Evolutionary conservation across 1,140 invertebrate species (phyloP), one percentile per base, ranked within the genome.

Genomic region (Brachionus asplanchnoidis): DNA sequence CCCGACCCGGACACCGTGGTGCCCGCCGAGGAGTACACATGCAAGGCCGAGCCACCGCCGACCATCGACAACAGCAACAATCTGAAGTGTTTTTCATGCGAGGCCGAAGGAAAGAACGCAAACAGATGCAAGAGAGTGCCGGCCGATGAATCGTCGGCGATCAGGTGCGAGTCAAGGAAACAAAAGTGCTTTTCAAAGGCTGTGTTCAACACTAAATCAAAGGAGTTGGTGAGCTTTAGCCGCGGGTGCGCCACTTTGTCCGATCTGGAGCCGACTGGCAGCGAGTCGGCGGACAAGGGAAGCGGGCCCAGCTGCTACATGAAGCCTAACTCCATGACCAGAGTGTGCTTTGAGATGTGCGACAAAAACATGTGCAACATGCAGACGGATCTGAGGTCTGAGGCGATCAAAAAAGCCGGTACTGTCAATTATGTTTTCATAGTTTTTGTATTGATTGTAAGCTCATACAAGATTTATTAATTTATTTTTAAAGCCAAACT

Each of bases 181-280:
- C 53, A 82, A 82, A 82, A 82, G 28, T 82, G 79, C 53, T 82
- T 82, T 40, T 65, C 79, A 6, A 82, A 82, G 53, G 79, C 79
- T 3, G 40, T 82, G 9, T 82, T 65, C 23, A 82, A 65, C 42
- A 65, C 79, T 5, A 82, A 82, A 26, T 44, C 32, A 40, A 82
- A 82, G 12, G 53, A 68, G 60, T 14, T 82, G 14, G 79, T 82
- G 9, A 23, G 36, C 20, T 82, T 82, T 68, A 65, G 50, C 14
- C 20, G 79, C 32, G 79, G 79, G 12, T 82, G 79, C 40, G 79
- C 53, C 3, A 36, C 79, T 6, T 28, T 82, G 17, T 36, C 79
- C 2, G 79, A 82, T 14, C n/a, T 82, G 36, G 65, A 82, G 53
- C 32, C 53, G 12, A 9, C 53, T 14, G 53, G 53, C 4, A 17